Conservation (phyloP, 2,113 vertebrate species). For the Pterophyllum scalare region DNA sequence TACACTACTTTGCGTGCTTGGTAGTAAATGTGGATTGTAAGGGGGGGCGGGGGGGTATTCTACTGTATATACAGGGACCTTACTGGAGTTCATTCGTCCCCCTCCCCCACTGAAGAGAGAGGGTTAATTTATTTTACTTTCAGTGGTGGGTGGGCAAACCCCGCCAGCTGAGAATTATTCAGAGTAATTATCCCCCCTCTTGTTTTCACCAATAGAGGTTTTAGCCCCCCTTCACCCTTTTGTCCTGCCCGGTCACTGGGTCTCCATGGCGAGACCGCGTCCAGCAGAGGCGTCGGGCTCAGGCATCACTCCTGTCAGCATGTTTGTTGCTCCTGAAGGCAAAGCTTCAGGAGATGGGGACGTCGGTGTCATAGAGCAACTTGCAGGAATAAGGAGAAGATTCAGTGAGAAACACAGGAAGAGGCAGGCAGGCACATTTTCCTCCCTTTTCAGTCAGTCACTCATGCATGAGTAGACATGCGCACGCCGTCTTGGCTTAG, state of each 20-base stretch:
- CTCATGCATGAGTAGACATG: neutral
- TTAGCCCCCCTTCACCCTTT: constrained; percentile 42
- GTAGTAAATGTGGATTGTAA: constrained; percentile 42
- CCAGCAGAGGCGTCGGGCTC: constrained; percentile 27
- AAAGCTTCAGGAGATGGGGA: constrained; percentile 32
- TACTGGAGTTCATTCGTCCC: constrained; percentile 13
- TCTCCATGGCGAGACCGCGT: constrained; percentile 27
- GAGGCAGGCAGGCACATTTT: neutral
- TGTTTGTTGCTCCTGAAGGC: constrained; percentile 37
- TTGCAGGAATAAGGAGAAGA: neutral
- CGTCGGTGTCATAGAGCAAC: neutral
- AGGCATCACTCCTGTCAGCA: constrained; percentile 25
- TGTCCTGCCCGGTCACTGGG: constrained; percentile 49
- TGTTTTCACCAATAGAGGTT: constrained; percentile 62
- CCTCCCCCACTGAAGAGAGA: constrained; percentile 15
- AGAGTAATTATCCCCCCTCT: constrained; percentile 64
- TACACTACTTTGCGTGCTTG: constrained; percentile 68
- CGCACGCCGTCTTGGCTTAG: constrained; percentile 23
- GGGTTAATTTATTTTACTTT: constrained; percentile 63
- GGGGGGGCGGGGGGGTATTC: neutral
- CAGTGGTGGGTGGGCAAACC: constrained; percentile 64
- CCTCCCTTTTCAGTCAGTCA: constrained; percentile 4
- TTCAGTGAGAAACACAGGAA: neutral
- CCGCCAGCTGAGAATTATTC: constrained; percentile 66
- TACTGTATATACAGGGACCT: constrained; percentile 49